phyloP scores from a whole-genome alignment of 2,113 vertebrate species.

The Malurus melanocephalus region DNA sequence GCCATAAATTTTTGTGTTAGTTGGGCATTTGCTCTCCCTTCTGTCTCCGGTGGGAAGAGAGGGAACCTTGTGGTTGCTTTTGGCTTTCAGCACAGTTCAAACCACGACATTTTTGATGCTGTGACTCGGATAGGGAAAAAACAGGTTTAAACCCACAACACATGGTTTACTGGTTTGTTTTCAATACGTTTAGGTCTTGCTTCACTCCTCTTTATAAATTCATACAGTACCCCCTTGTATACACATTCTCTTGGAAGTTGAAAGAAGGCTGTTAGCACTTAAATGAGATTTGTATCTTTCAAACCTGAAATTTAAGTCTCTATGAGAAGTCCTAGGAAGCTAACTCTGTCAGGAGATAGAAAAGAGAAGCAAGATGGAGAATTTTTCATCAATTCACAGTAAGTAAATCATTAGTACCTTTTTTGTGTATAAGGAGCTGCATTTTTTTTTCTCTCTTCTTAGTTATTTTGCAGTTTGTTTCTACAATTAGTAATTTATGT shows the following conservation, averaged over 20 bases:
- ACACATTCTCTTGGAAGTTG: background rate
- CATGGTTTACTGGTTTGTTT: background rate
- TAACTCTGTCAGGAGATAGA: background rate
- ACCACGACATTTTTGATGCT: too few relatives aligned
- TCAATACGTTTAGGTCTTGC: background rate
- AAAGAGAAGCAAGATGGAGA: background rate
- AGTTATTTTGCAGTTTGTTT: background rate
- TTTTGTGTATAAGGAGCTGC: background rate
- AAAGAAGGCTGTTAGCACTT: background rate
- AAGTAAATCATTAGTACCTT: background rate
- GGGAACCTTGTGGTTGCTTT: too few relatives aligned
- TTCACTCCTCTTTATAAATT: background rate
- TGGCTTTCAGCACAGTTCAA: too few relatives aligned
- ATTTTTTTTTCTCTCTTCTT: background rate
- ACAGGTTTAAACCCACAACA: too few relatives aligned
- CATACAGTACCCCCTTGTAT: background rate
- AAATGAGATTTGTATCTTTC: background rate
- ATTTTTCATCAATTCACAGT: background rate
- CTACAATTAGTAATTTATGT: background rate
- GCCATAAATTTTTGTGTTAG: too few relatives aligned
- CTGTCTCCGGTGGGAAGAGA: too few relatives aligned
- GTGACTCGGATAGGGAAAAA: too few relatives aligned
- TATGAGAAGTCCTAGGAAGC: background rate
- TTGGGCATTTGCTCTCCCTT: too few relatives aligned
- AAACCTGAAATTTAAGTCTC: background rate